Evolutionary conservation across 2,113 vertebrate genomes (phyloP).

Genomic region (Gadus macrocephalus): DNA sequence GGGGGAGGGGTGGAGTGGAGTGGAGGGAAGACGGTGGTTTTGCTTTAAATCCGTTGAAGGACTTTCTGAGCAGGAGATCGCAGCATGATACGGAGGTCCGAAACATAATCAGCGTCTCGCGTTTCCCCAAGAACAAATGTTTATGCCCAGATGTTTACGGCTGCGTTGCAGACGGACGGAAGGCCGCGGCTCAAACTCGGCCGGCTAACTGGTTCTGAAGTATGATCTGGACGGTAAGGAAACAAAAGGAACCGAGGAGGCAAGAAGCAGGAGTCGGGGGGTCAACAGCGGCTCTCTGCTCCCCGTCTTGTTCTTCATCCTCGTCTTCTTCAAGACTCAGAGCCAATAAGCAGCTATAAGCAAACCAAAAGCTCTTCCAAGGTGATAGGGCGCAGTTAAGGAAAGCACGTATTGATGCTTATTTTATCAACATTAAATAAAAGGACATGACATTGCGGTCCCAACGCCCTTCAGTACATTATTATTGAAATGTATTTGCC

Average conservation of each 20-base stretch:
- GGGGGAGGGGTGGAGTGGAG: background rate
- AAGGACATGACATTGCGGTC: too few relatives aligned
- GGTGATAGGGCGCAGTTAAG: slow-evolving; percentile 1
- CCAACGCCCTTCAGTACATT: too few relatives aligned
- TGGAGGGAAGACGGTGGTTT: slow-evolving; percentile 18
- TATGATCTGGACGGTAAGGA: slow-evolving; percentile 41
- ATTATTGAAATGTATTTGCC: too few relatives aligned
- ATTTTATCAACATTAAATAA: background rate
- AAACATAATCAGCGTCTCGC: slow-evolving; percentile 20
- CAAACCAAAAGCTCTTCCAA: slow-evolving; percentile 53
- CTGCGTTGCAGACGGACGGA: slow-evolving; percentile 50
- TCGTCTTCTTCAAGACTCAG: background rate
- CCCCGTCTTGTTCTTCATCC: slow-evolving; percentile 56
- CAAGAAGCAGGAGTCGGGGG: slow-evolving; percentile 30
- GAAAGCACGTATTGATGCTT: background rate
- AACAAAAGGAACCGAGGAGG: slow-evolving; percentile 33
- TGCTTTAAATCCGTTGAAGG: slow-evolving; percentile 57
- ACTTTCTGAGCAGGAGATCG: slow-evolving; percentile 33
- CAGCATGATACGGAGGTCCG: slow-evolving; percentile 13
- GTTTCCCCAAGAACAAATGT: slow-evolving; percentile 36
- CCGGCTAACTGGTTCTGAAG: slow-evolving; percentile 66
- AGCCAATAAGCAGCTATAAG: slow-evolving; percentile 54
- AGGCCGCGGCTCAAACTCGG: slow-evolving; percentile 32
- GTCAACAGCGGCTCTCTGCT: slow-evolving; percentile 45
- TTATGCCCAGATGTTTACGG: slow-evolving; percentile 66